These are phyloP conservation scores for Prionailurus bengalensis DNA, from an alignment of 2,113 vertebrate species.

Conservation along the genomic window DNA sequence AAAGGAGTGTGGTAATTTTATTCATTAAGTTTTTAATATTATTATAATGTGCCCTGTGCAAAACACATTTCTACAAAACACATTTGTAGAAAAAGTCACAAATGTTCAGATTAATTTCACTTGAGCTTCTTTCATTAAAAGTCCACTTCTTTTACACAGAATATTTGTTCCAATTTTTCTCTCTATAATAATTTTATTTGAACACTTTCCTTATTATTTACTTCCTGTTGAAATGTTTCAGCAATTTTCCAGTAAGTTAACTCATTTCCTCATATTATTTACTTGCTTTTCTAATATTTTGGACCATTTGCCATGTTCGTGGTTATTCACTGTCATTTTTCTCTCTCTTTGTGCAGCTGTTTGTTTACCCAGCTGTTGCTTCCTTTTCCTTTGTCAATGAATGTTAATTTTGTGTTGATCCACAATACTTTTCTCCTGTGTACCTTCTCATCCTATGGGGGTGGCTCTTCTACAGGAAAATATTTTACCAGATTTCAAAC, in stretches of 20 bases:
- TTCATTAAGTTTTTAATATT: not conserved
- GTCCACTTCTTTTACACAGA: not conserved
- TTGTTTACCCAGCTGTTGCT: constrained; percentile 64
- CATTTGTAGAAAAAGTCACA: constrained; percentile 21
- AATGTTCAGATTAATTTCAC: constrained; percentile 27
- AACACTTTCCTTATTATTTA: not conserved
- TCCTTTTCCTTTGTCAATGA: constrained; percentile 1
- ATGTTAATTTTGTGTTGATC: constrained; percentile 35
- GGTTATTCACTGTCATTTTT: constrained; percentile 9
- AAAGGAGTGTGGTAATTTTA: not conserved
- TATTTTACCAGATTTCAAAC: constrained; percentile 3
- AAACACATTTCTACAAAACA: not conserved
- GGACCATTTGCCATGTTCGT: not conserved
- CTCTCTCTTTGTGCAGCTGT: constrained; percentile 1
- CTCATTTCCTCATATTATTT: constrained; percentile 57
- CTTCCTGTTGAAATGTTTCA: constrained; percentile 34
- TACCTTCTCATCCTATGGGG: not conserved
- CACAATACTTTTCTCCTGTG: not conserved
- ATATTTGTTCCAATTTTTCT: constrained; percentile 18
- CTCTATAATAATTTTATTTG: not conserved
- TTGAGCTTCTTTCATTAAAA: not conserved
- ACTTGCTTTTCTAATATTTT: constrained; percentile 3
- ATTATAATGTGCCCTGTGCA: not conserved
- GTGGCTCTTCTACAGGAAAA: not conserved
- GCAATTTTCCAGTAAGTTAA: not conserved